These are phyloP conservation scores for Muscina levida DNA, from an alignment of 2,888 invertebrate species.

Conservation along the genomic window DNA sequence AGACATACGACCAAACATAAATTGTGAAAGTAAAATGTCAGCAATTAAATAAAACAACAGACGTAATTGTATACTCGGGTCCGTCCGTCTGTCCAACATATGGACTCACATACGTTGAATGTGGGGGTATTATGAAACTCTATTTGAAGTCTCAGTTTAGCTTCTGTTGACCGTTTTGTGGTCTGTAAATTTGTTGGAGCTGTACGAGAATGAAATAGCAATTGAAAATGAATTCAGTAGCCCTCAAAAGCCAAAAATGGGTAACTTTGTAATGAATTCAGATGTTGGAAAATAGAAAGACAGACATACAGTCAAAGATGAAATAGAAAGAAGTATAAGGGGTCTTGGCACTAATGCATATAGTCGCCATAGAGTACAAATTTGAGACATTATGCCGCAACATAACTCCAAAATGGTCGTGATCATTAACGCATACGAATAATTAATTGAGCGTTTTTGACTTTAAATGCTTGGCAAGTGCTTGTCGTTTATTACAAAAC, in stretches of 20 bases:
- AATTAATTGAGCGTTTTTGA: too few species aligned
- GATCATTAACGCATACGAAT: too few species aligned
- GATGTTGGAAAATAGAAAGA: not conserved
- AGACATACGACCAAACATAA: too few species aligned
- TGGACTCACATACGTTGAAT: not conserved
- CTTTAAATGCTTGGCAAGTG: too few species aligned
- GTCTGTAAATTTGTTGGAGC: not conserved
- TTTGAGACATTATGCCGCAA: too few species aligned
- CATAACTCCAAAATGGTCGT: too few species aligned
- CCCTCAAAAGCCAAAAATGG: constrained; percentile 13
- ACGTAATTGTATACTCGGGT: constrained; percentile 25
- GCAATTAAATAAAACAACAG: constrained; percentile 36
- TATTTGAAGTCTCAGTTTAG: constrained; percentile 1
- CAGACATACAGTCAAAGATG: constrained; percentile 1
- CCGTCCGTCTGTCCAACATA: too few species aligned
- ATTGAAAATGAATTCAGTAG: not conserved
- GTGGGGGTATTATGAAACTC: constrained; percentile 29
- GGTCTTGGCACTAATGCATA: not conserved
- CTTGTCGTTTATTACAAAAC: not conserved
- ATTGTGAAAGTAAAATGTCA: constrained; percentile 38
- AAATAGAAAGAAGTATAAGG: not conserved
- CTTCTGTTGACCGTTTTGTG: not conserved
- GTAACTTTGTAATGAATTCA: not conserved
- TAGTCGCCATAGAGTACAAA: too few species aligned
- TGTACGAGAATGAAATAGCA: not conserved